Evolutionary conservation across 2,113 vertebrate genomes (phyloP), one percentile per base, ranked within the genome.

Genomic region (Salvelinus sp.): DNA sequence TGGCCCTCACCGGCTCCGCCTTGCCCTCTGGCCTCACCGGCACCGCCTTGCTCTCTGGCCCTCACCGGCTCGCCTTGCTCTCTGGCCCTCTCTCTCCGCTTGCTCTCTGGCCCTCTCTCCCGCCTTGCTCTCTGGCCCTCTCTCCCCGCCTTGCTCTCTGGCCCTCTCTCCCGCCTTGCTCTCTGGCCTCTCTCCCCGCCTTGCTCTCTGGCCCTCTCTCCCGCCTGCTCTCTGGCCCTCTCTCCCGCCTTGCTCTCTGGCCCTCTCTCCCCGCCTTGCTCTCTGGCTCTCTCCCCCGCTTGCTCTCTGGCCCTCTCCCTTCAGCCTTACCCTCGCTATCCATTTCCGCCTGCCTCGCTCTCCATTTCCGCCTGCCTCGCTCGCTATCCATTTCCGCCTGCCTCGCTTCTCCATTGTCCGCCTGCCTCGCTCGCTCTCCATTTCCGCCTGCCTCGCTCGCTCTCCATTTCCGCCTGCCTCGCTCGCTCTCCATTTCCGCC

Each of bases 251-350:
- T 1, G 25, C 25, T 25, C 25, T 25, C 25, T 25, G 25, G 25
- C 25, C 25, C 25, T 25, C 25, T 25, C 25, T 25, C 25, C 25
- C 25, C 25, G 25, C 25, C 25, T 25, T 0, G 25, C 25, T 25
- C 25, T 25, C 25, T 25, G 23, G 60, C 70, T 57, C 72, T 64
- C 63, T 9, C 22, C 70, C 69, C 65, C 77, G 38, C 70, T 23
- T 22, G 62, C 60, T 48, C 68, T 70, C 64, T 72, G 66, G 70
- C 64, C 33, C 69, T 58, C 69, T 70, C 25, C 47, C 25, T 1
- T 1, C 25, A n/a, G 25, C 25, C 25, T 6, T 23, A n/a, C n/a
- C 28, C 72, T 66, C 25, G 65, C 27, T n/a, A 66, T 78, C 74
- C 70, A 81, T n/a, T n/a, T 48, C 25, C 1, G 1, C 25, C 25